Base-by-base conservation (phyloP, 2,888 invertebrate genomes). In the Ernsta delagoae region DNA sequence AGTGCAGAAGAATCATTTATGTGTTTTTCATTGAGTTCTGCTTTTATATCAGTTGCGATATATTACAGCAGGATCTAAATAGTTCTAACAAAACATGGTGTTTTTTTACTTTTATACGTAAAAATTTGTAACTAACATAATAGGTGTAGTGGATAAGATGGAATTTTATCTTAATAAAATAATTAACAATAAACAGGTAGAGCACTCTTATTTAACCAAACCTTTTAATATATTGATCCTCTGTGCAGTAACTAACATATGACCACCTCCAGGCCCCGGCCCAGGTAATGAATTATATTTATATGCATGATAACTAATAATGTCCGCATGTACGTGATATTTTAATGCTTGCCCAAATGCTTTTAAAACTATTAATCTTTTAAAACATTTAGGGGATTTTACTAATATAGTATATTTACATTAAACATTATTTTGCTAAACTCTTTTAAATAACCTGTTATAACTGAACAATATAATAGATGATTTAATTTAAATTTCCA, bases 221-320 rank as follows among this genome's bases (percentile, higher is more conserved):
- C 12, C 50, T 61, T 34, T n/a, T 61, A 34, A 56, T 43, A 16
- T 3, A 41, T 7, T 48, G 48, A 12, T 53, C 48, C 36, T 67
- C 34, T 61, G 12, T 43, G 12, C 61, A 67, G 45, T 16, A 61
- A 67, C 61, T 67, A 67, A 67, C 39, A 57, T 48, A 45, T 7
- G 41, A 31, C 31, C 43, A 43, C 24, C 56, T 9, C 12, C 56
- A 48, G 54, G 36, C 39, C 41, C 41, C 4, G 41, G 41, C 11
- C 53, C 24, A 62, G 61, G 61, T 56, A 61, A 67, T 56, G 45
- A 56, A 36, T 4, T 16, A 56, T 4, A 56, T 57, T 57, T 61
- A 53, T 67, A 34, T 45, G 45, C 43, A 11, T 45, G n/a, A n/a
- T n/a, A n/a, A n/a, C n/a, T n/a, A n/a, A n/a, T n/a, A n/a, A n/a